phyloP scores from a whole-genome alignment of 92 coral and sea anemone genomes.

The Epizoanthus rinbou region DNA sequence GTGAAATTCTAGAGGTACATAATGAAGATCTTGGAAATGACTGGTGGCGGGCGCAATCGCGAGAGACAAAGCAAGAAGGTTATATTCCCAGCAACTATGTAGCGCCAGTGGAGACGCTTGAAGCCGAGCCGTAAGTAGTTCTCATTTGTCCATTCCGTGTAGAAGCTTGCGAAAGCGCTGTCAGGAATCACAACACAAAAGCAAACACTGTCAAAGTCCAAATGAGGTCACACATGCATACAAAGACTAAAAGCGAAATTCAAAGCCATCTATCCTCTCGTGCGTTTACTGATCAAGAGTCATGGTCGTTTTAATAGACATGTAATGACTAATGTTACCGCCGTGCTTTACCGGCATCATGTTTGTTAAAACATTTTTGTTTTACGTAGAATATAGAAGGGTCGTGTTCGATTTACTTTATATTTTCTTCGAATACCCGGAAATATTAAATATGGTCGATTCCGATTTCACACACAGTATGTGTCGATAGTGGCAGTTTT shows the following conservation, averaged over 20 bases:
- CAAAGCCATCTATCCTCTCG: too few species aligned
- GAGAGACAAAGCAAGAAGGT: conserved; percentile 70
- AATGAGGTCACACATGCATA: background rate
- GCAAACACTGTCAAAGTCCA: background rate
- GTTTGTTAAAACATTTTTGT: too few species aligned
- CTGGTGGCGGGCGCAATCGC: conserved; percentile 96
- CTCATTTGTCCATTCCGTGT: background rate
- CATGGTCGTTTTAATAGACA: background rate
- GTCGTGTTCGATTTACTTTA: too few species aligned
- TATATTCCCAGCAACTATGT: conserved; percentile 98
- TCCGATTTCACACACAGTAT: too few species aligned
- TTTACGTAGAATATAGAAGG: too few species aligned
- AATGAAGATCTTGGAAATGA: conserved; percentile 78
- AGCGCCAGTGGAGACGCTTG: conserved; percentile 83
- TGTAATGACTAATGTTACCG: too few species aligned
- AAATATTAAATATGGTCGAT: too few species aligned
- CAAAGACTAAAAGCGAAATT: too few species aligned
- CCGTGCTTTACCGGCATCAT: too few species aligned
- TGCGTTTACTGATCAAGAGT: background rate
- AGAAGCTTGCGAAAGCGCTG: background rate
- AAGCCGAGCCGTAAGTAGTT: conserved; percentile 96
- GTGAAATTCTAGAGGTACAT: conserved; percentile 91
- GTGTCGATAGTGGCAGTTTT: too few species aligned
- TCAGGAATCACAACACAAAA: conserved; percentile 12
- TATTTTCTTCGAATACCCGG: too few species aligned